Evolutionary conservation across 1,140 invertebrate genomes (phyloP), one percentile per base, ranked within the genome.

Genomic region (Melitaea cinxia): DNA sequence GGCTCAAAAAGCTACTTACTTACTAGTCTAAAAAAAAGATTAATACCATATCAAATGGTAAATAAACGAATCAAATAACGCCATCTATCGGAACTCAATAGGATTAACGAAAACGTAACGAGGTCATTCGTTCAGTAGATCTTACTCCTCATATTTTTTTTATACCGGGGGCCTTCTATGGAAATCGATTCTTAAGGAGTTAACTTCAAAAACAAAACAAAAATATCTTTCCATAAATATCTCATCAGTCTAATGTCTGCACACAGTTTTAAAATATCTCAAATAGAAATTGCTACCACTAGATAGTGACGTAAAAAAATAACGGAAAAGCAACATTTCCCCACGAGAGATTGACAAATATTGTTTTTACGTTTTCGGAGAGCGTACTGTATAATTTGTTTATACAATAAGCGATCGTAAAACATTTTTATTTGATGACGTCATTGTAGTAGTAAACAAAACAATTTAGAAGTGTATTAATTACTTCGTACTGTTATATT

Each of bases 261-360:
- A 24, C 17, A 42, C 5, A 15, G 30, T 47, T 54, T 60, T 55
- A 66, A 59, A 59, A 54, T 54, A 66, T 50, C 56, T 53, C 37
- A 59, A 66, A 54, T 54, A 59, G 56, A 39, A 26, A 66, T 49
- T 59, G 53, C 45, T 24, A 54, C 64, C 26, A 52, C 57, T 57
- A 54, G 37, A 45, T 50, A 59, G 35, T 45, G 39, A 37, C 17
- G 35, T 49, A 60, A 66, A 54, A 65, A 65, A 57, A 19, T 57
- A 57, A 57, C 42, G 28, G 28, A 57, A 57, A 57, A 50, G 30
- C 45, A 65, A 65, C 62, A 65, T 50, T 65, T 65, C 55, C 49
- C 62, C 57, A 39, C 33, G 62, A 65, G 45, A 57, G 62, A 65
- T 65, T 65, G 33, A 57, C 54, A 65, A 65, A 65, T 65, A 65